Evolutionary conservation across 1,140 invertebrate genomes (phyloP), one percentile per base, ranked within the genome.

Genomic region (Sinonovacula constricta): DNA sequence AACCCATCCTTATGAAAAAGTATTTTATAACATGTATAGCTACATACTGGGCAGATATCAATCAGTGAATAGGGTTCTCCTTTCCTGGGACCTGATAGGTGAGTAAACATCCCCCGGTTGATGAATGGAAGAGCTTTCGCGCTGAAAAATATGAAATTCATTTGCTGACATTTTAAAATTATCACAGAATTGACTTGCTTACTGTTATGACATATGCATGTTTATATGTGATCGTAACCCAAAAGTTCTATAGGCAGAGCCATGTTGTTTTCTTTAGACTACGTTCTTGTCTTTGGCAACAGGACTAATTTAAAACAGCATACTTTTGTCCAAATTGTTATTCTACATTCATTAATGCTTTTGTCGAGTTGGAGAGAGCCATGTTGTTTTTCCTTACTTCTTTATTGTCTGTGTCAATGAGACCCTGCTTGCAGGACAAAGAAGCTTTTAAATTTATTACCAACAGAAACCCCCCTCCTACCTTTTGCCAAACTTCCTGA

Each of bases 401-500:
- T 7, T 18, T 45, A 10, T 7, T 10, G 7, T 45, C 18, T 62
- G 49, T 18, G 14, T 22, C 15, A 45, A 2, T 28, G 10, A n/a
- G 18, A n/a, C n/a, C n/a, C n/a, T n/a, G n/a, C n/a, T n/a, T n/a
- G n/a, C n/a, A n/a, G n/a, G n/a, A n/a, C n/a, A n/a, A n/a, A n/a
- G n/a, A n/a, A n/a, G n/a, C n/a, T n/a, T n/a, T n/a, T n/a, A n/a
- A n/a, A n/a, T n/a, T n/a, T n/a, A n/a, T n/a, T n/a, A 63, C 10
- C 62, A 1, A 60, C 18, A 72, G 4, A 49, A 15, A n/a, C n/a
- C n/a, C n/a, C n/a, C n/a, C n/a, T n/a, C 31, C 30, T 78, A 90
- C 89, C 85, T 90, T 86, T 89, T 91, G 12, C 89, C 88, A 87
- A 90, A 90, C 80, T 90, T 85, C 63, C 85, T 86, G 74, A 88